Conservation (phyloP, 2,113 vertebrate genomes). For the mouse (Mus musculus) region GRCm39 chr2:75300001-75300500, state of each 20-base stretch:
- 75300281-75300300: constrained; percentile 39
- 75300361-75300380: neutral
- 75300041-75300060: constrained; percentile 14
- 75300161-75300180: too few relatives aligned
- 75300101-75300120: too few relatives aligned
- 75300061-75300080: too few relatives aligned
- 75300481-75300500: constrained; percentile 15
- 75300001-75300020: constrained; percentile 45
- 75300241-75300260: constrained; percentile 14
- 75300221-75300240: too few relatives aligned
- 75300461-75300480: constrained; percentile 49
- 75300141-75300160: too few relatives aligned
- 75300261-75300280: constrained; percentile 29
- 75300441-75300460: constrained; percentile 33
- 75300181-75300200: too few relatives aligned
- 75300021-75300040: constrained; percentile 17
- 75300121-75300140: too few relatives aligned
- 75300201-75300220: too few relatives aligned
- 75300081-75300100: too few relatives aligned
- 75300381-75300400: neutral
- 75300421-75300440: constrained; percentile 25
- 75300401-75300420: neutral
- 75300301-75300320: constrained; percentile 39
- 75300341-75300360: constrained; percentile 34
- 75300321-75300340: neutral